Conservation (phyloP, 2,888 invertebrate species). For the Sarcophaga subvicina region DNA sequence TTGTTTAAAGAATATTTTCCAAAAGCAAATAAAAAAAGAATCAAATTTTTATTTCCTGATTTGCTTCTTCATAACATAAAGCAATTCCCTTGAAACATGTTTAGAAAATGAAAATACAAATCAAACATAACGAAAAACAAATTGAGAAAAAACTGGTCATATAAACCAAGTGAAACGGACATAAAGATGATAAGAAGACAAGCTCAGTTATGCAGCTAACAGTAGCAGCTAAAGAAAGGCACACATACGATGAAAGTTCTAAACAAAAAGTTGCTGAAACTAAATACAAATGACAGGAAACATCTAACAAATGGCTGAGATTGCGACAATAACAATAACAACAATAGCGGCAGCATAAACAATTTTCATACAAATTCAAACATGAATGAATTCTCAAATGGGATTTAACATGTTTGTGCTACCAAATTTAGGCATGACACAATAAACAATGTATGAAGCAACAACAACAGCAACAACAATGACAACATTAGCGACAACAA, state of each 20-base stretch:
- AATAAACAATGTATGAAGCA: conserved; percentile 18
- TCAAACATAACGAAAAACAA: not conserved
- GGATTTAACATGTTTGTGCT: conserved; percentile 63
- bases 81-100: conserved; percentile 35
- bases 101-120: conserved; percentile 4
- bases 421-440: conserved; percentile 66
- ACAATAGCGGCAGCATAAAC: conserved; percentile 52
- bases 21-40: not conserved
- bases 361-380: conserved; percentile 58
- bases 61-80: not conserved
- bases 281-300: conserved; percentile 60
- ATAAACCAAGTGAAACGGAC: not conserved
- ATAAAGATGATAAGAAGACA: no score
- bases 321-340: conserved; percentile 55
- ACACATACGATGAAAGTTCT: not conserved
- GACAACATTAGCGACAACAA: conserved; percentile 18
- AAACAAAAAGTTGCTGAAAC: conserved; percentile 9
- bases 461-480: not conserved
- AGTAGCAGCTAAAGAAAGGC: not conserved
- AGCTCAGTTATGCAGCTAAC: not conserved
- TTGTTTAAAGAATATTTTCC: not conserved
- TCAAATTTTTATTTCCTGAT: not conserved
- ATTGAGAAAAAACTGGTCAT: conserved; percentile 14
- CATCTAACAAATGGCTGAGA: conserved; percentile 57
- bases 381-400: conserved; percentile 62